phyloP scores from a whole-genome alignment of 2,113 vertebrate genomes.

The Anseranas semipalmata region DNA sequence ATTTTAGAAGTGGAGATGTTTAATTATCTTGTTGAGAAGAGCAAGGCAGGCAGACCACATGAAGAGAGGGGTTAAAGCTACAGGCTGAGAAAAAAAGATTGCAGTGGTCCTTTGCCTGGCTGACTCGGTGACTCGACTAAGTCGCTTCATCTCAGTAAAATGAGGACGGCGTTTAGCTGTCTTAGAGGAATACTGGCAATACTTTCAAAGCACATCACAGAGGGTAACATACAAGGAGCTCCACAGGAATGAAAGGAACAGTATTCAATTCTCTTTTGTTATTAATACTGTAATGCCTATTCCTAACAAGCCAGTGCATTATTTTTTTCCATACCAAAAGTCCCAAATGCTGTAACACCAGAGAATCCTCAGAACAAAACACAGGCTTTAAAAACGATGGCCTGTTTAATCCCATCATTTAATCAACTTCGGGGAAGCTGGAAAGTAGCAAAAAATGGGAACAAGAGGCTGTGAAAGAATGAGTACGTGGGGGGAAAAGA shows the following conservation, averaged over 20 bases:
- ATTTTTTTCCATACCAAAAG: background rate
- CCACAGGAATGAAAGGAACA: background rate
- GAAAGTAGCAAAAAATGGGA: background rate
- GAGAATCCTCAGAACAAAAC: background rate
- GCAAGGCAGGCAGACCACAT: background rate
- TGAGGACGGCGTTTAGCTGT: background rate
- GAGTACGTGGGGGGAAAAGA: background rate
- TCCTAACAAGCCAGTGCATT: background rate
- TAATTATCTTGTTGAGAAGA: background rate
- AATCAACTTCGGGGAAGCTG: background rate
- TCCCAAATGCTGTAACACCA: background rate
- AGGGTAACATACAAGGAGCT: background rate
- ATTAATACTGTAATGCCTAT: background rate
- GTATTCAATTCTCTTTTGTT: background rate
- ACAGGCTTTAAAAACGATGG: background rate
- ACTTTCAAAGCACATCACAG: background rate
- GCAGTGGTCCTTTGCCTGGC: background rate
- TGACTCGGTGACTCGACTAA: background rate
- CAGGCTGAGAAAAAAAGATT: background rate
- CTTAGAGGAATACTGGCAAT: background rate
- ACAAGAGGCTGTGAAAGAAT: background rate
- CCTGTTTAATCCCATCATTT: background rate
- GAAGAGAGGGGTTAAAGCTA: background rate
- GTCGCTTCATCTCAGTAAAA: background rate
- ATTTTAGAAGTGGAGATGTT: background rate